These are phyloP conservation scores for Mesitornis unicolor DNA, from an alignment of 2,113 vertebrate species.

Conservation along the genomic window DNA sequence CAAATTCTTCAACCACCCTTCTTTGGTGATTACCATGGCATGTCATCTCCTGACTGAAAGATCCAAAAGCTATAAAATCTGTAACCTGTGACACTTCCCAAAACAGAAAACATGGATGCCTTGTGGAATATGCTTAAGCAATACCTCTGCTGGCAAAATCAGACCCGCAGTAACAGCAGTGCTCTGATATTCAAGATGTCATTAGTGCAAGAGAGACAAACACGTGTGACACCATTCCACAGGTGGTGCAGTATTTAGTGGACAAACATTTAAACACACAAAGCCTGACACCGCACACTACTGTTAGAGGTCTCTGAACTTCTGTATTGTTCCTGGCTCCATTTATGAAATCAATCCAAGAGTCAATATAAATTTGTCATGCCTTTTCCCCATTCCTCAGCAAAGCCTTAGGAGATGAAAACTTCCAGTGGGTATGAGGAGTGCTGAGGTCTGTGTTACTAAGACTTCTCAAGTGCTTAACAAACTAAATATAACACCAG, in stretches of 20 bases:
- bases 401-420: not conserved
- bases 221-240: not conserved
- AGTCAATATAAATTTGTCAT: not conserved
- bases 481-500: not conserved
- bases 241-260: not conserved
- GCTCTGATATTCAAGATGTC: not conserved
- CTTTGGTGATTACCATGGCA: not conserved
- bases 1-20: not conserved
- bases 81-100: not conserved
- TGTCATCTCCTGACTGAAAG: not conserved
- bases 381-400: not conserved
- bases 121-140: not conserved
- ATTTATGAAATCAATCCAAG: not conserved
- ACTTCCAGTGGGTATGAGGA: not conserved
- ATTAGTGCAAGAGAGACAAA: not conserved
- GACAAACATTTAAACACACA: not conserved
- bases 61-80: not conserved
- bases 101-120: not conserved
- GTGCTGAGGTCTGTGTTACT: rapidly evolving
- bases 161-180: not conserved
- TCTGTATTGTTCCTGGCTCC: not conserved
- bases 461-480: not conserved
- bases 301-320: not conserved
- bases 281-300: not conserved
- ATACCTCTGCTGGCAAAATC: not conserved